Conservation (phyloP, 2,888 invertebrate genomes). For the Agrypnus murinus region DNA sequence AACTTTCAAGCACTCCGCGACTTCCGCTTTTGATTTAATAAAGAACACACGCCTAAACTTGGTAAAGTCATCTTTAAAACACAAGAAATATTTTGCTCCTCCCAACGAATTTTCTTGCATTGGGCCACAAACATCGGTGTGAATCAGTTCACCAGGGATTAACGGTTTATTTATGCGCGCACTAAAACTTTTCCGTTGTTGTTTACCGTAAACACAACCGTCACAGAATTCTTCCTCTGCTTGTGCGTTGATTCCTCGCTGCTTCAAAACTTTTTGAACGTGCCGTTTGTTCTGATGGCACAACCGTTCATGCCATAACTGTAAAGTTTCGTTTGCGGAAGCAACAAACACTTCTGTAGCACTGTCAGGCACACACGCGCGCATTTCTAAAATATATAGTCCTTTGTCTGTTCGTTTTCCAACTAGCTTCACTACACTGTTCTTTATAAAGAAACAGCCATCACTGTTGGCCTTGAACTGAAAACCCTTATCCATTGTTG, state of each 20-base stretch:
- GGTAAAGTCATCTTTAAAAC: slow-evolving; percentile 53
- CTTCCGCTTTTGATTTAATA: slow-evolving; percentile 51
- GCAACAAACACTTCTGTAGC: slow-evolving; percentile 3
- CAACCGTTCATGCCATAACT: neutral
- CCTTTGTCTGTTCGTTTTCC: neutral
- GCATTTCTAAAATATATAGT: neutral
- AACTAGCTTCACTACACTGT: neutral
- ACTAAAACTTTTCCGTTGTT: slow-evolving; percentile 20
- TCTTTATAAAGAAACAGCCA: neutral
- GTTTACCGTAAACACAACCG: slow-evolving; percentile 3
- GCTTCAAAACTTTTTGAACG: slow-evolving; percentile 13
- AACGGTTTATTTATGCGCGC: slow-evolving; percentile 19
- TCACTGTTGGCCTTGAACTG: neutral
- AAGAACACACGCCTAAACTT: slow-evolving; percentile 48
- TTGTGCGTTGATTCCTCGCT: neutral
- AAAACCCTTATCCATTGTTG: slow-evolving; percentile 3
- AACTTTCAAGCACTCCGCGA: slow-evolving; percentile 36
- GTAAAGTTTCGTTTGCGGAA: neutral
- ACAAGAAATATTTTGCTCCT: slow-evolving; percentile 49
- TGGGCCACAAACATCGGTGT: slow-evolving; percentile 54
- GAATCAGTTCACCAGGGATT: slow-evolving; percentile 49
- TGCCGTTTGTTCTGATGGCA: slow-evolving; percentile 12
- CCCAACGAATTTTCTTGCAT: slow-evolving; percentile 47
- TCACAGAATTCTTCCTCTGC: slow-evolving; percentile 6
- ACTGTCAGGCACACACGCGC: neutral